Base-by-base conservation (phyloP, 2,888 invertebrate species). In the Prenolepis imparis region DNA sequence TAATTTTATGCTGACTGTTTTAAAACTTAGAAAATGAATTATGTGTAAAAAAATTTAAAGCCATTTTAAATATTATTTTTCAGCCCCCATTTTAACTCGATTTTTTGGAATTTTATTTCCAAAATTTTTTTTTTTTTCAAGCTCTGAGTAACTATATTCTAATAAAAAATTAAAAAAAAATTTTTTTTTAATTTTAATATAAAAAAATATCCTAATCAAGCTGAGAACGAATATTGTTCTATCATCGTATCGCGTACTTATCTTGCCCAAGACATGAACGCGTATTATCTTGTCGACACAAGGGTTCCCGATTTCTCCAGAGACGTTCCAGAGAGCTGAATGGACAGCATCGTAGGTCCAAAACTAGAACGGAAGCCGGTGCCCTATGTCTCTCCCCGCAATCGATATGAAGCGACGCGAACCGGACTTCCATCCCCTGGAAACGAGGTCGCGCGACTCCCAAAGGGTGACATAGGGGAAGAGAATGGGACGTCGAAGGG, bases 321-420 rank as follows among this genome's bases (percentile, higher is more conserved):
- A 75, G 82, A 82, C 48, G n/a, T 32, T 41, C 1, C 15, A 41
- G 63, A 85, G 48, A 48, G 44, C 18, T 44, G 67, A 72, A 73
- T 28, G 72, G 44, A 55, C 36, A 68, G 48, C 70, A 59, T 72
- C 36, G 67, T 67, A 67, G 57, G 12, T 67, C 41, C n/a, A 68
- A 73, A 73, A 75, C 61, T 82, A 87, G 88, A 78, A 41, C 68
- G 61, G 55, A 39, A 24, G 32, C 72, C n/a, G 64, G 86, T 84
- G 83, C 82, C 88, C 83, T 86, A 81, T 73, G 36, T 59, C 66
- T 72, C 84, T 75, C 21, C 82, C 91, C 89, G 91, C 92, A 93
- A 93, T 93, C 93, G 92, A 94, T 93, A 93, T 91, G 92, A 92
- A 92, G 91, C 92, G 92, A 91, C 90, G 92, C 87, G 84, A 90